A percentile compares a stretch with the other conserved stretches of the same genome.
These are phyloP conservation scores for Peromyscus melanophrys DNA, from an alignment of 2,797 vertebrate genomes.

Conservation along the genomic window DNA sequence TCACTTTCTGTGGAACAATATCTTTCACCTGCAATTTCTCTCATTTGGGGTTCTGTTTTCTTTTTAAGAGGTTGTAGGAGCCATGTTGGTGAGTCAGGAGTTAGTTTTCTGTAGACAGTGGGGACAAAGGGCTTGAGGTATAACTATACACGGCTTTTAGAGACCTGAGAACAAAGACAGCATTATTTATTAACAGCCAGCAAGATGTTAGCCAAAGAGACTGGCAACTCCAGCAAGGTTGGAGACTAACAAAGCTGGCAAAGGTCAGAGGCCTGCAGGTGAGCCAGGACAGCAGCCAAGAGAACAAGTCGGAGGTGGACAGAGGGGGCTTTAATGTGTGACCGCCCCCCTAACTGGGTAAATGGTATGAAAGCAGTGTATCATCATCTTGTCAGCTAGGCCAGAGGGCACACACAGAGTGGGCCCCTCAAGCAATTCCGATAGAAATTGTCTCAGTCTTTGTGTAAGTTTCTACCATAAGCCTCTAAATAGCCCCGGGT, in stretches of 20 bases:
- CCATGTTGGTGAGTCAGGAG: background rate
- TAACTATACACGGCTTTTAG: background rate
- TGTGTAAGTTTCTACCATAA: background rate
- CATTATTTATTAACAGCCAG: background rate
- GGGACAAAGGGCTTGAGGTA: background rate
- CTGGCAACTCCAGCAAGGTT: background rate
- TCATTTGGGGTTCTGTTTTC: background rate
- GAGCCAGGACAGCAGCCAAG: background rate
- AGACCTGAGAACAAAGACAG: background rate
- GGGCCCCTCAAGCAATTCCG: background rate
- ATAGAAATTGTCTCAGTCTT: background rate
- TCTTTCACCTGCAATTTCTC: background rate
- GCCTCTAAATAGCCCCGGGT: background rate
- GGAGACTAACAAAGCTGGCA: background rate
- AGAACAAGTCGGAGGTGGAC: background rate
- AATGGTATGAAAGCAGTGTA: too few species aligned
- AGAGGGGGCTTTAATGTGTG: background rate
- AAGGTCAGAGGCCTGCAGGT: background rate
- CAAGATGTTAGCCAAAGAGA: background rate
- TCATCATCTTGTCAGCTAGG: background rate
- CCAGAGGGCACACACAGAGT: too few species aligned
- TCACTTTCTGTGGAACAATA: background rate
- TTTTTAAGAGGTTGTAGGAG: background rate
- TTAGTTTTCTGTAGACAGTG: background rate
- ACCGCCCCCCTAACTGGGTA: background rate